Evolutionary conservation across 2,113 vertebrate genomes (phyloP).

Genomic region (Neodon shergylaensis): DNA sequence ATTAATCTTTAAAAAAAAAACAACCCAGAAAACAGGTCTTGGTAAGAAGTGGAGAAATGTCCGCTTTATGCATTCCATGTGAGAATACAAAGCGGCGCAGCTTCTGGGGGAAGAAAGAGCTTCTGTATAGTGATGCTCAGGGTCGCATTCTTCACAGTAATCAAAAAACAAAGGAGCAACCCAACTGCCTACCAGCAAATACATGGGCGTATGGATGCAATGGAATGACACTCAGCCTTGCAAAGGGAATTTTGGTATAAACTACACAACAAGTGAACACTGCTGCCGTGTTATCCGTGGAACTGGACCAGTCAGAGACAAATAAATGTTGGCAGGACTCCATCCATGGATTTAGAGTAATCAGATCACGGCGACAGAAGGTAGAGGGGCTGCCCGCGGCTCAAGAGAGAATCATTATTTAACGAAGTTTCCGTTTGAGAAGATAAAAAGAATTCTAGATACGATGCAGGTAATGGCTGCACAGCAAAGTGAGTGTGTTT

Average conservation of each 20-base stretch:
- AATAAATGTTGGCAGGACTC: not conserved
- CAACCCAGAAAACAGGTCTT: not conserved
- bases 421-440: not conserved
- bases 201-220: not conserved
- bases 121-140: not conserved
- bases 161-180: not conserved
- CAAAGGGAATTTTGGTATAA: not conserved
- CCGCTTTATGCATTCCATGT: not conserved
- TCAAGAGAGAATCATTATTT: not conserved
- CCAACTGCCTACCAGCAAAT: not conserved
- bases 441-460: not conserved
- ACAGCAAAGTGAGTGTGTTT: not conserved
- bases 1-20: too few species aligned
- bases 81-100: not conserved
- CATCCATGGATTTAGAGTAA: not conserved
- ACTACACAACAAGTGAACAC: not conserved
- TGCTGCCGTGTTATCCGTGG: not conserved
- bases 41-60: not conserved
- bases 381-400: not conserved
- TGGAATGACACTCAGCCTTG: not conserved
- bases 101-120: not conserved
- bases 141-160: not conserved
- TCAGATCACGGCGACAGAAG: not conserved
- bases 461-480: not conserved
- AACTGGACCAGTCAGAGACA: conserved; percentile 1